Evolutionary conservation across 2,113 vertebrate species (phyloP).

Genomic region (Muntiacus reevesi): DNA sequence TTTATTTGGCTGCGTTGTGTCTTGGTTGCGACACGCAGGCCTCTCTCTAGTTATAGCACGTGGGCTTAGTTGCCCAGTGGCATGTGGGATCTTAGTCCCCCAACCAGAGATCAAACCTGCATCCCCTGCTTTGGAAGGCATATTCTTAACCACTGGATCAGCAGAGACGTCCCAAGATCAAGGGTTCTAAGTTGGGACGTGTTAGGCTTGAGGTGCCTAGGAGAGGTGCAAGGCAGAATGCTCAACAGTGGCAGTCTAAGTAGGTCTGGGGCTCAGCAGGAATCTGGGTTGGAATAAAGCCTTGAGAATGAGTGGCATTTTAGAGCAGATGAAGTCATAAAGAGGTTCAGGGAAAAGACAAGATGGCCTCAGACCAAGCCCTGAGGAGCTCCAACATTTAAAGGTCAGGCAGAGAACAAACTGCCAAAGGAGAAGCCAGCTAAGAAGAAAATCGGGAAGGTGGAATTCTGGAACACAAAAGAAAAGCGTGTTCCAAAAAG

Average conservation of each 20-base stretch:
- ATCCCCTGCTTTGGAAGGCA: neutral
- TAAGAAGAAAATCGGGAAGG: constrained; percentile 1
- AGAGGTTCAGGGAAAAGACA: constrained; percentile 8
- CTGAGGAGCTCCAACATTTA: constrained; percentile 40
- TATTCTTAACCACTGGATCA: neutral
- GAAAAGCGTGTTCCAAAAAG: neutral
- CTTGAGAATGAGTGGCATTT: neutral
- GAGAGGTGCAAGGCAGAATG: neutral
- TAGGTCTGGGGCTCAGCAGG: neutral
- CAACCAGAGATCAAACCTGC: neutral
- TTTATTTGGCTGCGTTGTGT: neutral
- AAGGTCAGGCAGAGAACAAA: constrained; percentile 35
- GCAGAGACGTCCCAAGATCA: neutral
- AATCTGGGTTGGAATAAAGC: constrained; percentile 32
- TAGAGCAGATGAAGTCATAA: constrained; percentile 46
- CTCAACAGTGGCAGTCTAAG: neutral
- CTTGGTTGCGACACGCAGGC: neutral
- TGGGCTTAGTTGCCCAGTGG: neutral
- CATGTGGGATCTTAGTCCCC: neutral
- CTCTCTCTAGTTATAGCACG: neutral
- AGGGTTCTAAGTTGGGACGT: neutral
- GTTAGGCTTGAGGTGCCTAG: neutral
- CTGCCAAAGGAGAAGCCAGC: constrained; percentile 45
- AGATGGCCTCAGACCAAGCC: constrained; percentile 45
- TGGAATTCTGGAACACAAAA: neutral